Conservation (phyloP, 2,113 vertebrate species). For the Cryptomyrus ogoouensis region DNA sequence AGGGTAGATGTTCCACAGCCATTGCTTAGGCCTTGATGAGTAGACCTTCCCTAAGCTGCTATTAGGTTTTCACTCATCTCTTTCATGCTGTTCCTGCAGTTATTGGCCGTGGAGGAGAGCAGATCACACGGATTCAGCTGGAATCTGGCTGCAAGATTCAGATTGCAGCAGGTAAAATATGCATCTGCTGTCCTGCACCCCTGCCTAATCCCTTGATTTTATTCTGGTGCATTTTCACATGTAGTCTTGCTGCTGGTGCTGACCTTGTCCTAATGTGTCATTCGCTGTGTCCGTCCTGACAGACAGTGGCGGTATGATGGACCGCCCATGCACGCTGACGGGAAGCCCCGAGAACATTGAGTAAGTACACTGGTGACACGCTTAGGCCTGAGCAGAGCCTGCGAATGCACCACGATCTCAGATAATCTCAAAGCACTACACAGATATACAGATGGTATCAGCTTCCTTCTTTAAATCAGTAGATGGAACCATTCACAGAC, state of each 20-base stretch:
- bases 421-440: background rate
- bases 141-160: constrained; percentile 99
- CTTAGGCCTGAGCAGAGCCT: background rate
- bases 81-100: constrained; percentile 57
- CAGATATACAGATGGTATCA: background rate
- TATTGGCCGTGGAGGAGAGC: constrained; percentile 95
- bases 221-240: background rate
- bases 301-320: constrained; percentile 96
- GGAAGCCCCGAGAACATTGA: constrained; percentile 94
- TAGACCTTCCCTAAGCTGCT: background rate
- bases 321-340: constrained; percentile 91
- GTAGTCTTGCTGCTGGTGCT: background rate
- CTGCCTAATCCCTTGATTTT: background rate
- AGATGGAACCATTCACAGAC: background rate
- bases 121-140: constrained; percentile 95
- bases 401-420: background rate
- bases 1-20: background rate
- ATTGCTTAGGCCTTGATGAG: background rate
- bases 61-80: background rate
- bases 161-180: constrained; percentile 81
- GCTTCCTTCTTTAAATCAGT: background rate
- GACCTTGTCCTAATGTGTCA: background rate
- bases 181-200: background rate
- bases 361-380: constrained; percentile 64
- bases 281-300: constrained; percentile 47